Evolutionary conservation across 2,113 vertebrate genomes (phyloP).

Genomic region (Vicugna pacos): DNA sequence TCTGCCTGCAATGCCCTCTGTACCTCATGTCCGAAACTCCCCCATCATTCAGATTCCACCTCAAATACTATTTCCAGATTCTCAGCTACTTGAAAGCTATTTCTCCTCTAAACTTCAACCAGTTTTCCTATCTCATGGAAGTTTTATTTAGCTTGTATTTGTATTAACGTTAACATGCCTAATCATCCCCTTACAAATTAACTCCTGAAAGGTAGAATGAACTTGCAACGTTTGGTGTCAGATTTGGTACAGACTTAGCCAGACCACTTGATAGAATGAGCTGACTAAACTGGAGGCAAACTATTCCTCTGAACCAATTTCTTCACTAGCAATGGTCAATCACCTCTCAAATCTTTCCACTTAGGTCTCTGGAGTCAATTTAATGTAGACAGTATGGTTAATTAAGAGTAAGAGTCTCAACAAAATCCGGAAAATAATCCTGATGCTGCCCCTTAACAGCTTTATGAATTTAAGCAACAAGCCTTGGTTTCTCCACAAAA

Average conservation of each 20-base stretch:
- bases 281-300: neutral
- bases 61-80: neutral
- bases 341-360: neutral
- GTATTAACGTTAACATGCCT: neutral
- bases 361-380: neutral
- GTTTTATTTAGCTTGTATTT: neutral
- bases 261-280: neutral
- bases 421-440: neutral
- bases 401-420: neutral
- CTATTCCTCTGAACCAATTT: neutral
- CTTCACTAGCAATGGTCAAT: neutral
- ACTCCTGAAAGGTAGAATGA: neutral
- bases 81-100: neutral
- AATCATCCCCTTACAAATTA: neutral
- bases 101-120: neutral
- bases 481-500: neutral
- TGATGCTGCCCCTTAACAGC: too few species aligned
- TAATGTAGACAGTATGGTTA: neutral
- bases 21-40: neutral
- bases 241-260: neutral
- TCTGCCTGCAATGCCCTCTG: neutral
- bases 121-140: neutral
- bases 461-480: neutral
- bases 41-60: neutral
- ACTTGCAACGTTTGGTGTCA: neutral